Evolutionary conservation across 2,113 vertebrate species (phyloP).

Genomic region (Nibea albiflora): DNA sequence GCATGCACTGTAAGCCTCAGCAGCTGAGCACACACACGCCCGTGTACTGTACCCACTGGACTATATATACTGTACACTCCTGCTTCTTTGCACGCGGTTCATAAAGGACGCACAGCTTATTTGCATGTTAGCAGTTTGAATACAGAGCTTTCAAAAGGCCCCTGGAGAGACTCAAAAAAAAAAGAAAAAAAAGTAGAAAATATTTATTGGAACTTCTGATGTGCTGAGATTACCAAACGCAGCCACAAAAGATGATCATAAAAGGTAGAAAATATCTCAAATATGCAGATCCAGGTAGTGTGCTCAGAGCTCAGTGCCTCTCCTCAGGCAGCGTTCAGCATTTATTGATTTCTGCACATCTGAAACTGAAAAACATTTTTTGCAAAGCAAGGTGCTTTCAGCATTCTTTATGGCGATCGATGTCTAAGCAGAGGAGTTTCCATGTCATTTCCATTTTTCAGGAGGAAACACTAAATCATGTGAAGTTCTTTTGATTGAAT

Average conservation of each 20-base stretch:
- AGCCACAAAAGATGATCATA: neutral
- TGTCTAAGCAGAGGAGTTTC: neutral
- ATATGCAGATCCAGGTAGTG: neutral
- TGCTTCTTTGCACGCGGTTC: neutral
- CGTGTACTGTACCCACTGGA: neutral
- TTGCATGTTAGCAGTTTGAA: neutral
- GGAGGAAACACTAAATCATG: neutral
- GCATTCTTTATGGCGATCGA: neutral
- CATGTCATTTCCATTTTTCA: neutral
- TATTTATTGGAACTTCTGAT: neutral
- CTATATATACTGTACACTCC: neutral
- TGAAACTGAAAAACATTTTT: neutral
- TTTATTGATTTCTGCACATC: slow-evolving; percentile 16
- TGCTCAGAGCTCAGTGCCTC: neutral
- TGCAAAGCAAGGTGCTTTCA: neutral
- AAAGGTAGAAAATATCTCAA: neutral
- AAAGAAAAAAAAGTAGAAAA: neutral
- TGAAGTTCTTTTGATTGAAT: neutral
- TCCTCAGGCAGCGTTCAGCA: slow-evolving; percentile 8
- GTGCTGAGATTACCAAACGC: neutral
- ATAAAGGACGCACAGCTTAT: neutral
- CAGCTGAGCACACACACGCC: slow-evolving; percentile 40
- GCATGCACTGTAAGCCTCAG: slow-evolving; percentile 17
- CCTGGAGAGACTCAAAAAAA: neutral
- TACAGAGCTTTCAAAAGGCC: slow-evolving; percentile 11